Percentiles rank a stretch among this genome's conserved stretches.
Evolutionary conservation across 1,140 invertebrate genomes (phyloP).

Genomic region (Prorops nasuta): DNA sequence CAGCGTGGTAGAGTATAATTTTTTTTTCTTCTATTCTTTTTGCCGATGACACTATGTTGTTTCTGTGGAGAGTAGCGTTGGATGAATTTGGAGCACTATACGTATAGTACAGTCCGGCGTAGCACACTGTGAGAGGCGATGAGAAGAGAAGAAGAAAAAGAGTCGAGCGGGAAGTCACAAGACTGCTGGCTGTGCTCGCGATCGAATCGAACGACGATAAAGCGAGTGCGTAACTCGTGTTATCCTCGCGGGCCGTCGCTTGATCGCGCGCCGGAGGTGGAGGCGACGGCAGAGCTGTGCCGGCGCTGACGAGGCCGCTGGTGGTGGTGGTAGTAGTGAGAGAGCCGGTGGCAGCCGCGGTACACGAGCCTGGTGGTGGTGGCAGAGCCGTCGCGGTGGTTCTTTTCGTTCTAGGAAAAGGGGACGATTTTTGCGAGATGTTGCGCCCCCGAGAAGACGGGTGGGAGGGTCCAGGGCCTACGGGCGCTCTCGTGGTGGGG

Average conservation of each 20-base stretch:
- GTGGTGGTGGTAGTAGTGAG: conserved; percentile 24
- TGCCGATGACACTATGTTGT: too few species aligned
- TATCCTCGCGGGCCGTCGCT: background rate
- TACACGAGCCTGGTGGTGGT: conserved; percentile 33
- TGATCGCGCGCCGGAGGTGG: conserved; percentile 19
- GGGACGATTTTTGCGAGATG: conserved; percentile 61
- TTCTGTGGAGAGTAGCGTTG: too few species aligned
- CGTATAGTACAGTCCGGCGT: too few species aligned
- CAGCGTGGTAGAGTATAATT: too few species aligned
- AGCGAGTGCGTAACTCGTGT: background rate
- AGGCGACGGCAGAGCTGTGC: conserved; percentile 39
- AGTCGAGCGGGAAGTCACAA: background rate
- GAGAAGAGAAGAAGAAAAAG: conserved; percentile 3
- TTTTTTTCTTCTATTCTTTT: too few species aligned
- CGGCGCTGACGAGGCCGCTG: conserved; percentile 31
- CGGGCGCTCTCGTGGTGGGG: conserved; percentile 24
- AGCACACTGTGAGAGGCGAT: too few species aligned
- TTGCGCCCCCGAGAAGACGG: conserved; percentile 44
- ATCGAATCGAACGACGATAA: background rate
- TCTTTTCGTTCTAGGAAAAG: conserved; percentile 48
- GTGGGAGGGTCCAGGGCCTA: conserved; percentile 49
- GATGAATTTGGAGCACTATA: too few species aligned
- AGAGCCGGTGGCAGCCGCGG: conserved; percentile 23
- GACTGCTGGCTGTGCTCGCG: background rate
- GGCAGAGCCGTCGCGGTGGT: conserved; percentile 46